Conservation (phyloP, 2,113 vertebrate genomes). For the Leptosomus discolor region DNA sequence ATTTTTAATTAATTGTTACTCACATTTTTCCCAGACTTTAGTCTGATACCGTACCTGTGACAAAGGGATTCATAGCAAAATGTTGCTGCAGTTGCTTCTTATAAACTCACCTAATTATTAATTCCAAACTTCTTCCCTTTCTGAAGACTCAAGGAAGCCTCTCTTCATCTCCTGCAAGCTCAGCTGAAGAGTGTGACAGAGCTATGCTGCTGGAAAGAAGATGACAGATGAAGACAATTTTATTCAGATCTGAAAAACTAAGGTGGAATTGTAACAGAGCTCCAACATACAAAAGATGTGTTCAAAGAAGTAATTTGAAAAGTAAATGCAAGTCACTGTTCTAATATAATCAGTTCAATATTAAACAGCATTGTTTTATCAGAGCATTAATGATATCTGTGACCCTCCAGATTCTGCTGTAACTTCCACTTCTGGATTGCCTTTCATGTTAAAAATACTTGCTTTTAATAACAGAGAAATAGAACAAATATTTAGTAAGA, state of each 20-base stretch:
- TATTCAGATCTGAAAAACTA: background rate
- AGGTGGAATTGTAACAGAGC: background rate
- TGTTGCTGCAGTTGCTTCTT: background rate
- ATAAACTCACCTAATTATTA: conserved; percentile 15
- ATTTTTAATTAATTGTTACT: background rate
- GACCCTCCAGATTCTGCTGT: background rate
- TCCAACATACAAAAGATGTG: background rate
- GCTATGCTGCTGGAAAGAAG: background rate
- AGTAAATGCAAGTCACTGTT: background rate
- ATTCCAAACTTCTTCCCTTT: background rate
- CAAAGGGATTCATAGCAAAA: background rate
- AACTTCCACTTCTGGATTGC: background rate
- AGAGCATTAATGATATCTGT: background rate
- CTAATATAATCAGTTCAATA: background rate
- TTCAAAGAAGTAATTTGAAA: background rate
- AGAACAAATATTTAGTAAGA: background rate
- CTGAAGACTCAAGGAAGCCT: background rate
- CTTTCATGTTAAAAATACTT: background rate
- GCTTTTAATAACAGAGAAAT: background rate
- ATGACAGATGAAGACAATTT: background rate
- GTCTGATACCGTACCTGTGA: background rate
- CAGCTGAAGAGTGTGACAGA: background rate
- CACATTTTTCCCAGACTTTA: background rate
- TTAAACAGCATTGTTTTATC: background rate
- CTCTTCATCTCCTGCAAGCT: background rate